phyloP scores from a whole-genome alignment of 37 sponge, comb jelly and placozoan genomes.

The Haliclona indistincta region DNA sequence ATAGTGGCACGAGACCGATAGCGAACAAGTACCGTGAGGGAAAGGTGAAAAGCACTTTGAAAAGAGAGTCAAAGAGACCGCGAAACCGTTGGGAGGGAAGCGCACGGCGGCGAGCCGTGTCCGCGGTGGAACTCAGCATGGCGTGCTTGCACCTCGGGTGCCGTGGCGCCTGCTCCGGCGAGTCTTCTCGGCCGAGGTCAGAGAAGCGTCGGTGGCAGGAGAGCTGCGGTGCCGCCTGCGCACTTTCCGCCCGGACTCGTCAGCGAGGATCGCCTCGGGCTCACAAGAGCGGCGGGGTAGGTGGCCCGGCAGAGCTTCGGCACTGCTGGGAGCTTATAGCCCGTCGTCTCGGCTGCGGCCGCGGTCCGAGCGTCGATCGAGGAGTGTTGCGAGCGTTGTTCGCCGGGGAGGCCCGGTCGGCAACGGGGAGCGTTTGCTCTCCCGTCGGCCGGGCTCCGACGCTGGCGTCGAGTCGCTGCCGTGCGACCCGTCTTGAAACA shows the following conservation, averaged over 20 bases:
- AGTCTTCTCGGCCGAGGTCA: neutral
- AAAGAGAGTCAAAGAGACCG: slow-evolving; percentile 82
- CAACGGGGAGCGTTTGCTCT: neutral
- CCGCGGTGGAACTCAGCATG: neutral
- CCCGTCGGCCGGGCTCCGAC: neutral
- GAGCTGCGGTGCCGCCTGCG: slow-evolving; percentile 2
- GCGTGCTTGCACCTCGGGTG: slow-evolving; percentile 9
- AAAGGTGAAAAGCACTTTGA: slow-evolving; percentile 86
- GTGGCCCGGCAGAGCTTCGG: slow-evolving; percentile 24
- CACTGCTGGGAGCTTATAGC: neutral
- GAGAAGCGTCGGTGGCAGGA: too few species aligned
- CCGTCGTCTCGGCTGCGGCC: neutral
- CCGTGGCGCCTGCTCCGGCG: slow-evolving; percentile 21
- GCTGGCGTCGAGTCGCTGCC: slow-evolving; percentile 24
- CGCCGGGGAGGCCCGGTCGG: neutral
- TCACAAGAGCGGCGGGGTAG: slow-evolving; percentile 25
- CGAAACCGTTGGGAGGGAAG: slow-evolving; percentile 79
- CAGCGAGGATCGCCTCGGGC: slow-evolving; percentile 30
- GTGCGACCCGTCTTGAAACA: slow-evolving; percentile 81
- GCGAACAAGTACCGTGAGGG: slow-evolving; percentile 74
- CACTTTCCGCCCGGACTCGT: slow-evolving; percentile 6
- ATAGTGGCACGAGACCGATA: slow-evolving; percentile 65
- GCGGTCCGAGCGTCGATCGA: neutral
- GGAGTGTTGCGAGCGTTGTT: neutral
- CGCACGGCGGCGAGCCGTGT: slow-evolving; percentile 13